Conservation (phyloP, 2,797 vertebrate genomes). For the Furcifer pardalis region DNA sequence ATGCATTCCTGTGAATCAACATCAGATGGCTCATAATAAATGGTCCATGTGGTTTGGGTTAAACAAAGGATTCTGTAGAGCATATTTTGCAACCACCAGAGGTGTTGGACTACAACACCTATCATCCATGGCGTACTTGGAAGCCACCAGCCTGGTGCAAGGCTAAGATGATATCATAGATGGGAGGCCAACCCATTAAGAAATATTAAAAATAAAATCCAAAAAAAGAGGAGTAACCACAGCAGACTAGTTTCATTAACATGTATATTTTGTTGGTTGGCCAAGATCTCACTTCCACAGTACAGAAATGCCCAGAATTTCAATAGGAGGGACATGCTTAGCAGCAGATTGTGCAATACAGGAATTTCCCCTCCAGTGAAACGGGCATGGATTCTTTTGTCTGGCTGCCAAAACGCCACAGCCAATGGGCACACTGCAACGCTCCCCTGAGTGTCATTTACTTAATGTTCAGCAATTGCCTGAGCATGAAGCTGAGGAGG, state of each 20-base stretch:
- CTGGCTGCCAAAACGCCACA: neutral
- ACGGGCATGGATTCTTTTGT: neutral
- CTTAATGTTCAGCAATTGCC: too few relatives aligned
- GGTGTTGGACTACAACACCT: too few relatives aligned
- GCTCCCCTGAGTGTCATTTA: too few relatives aligned
- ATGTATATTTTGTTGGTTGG: neutral
- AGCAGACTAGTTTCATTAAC: too few relatives aligned
- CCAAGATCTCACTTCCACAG: neutral
- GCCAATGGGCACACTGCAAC: too few relatives aligned
- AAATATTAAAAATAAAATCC: too few relatives aligned
- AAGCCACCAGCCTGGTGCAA: neutral
- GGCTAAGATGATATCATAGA: neutral
- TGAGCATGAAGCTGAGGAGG: neutral
- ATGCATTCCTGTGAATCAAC: neutral
- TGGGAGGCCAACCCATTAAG: neutral
- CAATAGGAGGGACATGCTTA: neutral
- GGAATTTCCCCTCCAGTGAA: conserved; percentile 21
- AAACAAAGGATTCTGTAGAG: neutral
- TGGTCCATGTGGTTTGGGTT: neutral
- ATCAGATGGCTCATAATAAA: neutral
- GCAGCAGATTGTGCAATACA: conserved; percentile 1
- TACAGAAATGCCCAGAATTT: neutral
- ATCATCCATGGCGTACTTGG: neutral
- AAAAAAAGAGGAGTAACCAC: too few relatives aligned
- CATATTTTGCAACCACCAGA: neutral